Base-by-base conservation (phyloP, 2,888 invertebrate species). In the Cylindroiulus punctatus region DNA sequence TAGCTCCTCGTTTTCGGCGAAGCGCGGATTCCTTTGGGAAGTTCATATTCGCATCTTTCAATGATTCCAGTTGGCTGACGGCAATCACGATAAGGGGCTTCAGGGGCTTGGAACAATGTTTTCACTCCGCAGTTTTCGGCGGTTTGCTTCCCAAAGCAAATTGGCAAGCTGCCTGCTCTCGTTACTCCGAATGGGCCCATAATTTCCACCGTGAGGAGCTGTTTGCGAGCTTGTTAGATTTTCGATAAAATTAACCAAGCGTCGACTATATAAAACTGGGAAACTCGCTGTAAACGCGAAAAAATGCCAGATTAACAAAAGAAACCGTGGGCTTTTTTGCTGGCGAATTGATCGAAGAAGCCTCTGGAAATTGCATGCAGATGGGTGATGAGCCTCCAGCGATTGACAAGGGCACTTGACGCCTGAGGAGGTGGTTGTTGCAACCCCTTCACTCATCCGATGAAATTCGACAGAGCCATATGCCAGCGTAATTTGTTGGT, bases 31-130 rank as follows among this genome's bases (percentile, higher is more conserved):
- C 65, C 65, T 65, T 10, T 4, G 65, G 65, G 65, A 65, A 8
- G 22, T 19, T 65, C 5, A 3, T 26, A 26, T 26, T 65, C 26
- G 3, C 19, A 65, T 65, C 65, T 65, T 65, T 65, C 65, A 65
- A 65, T 65, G 65, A 65, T 65, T 65, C 65, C 65, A 65, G 26
- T 65, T 65, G 65, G 65, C 65, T 65, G 65, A 65, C 65, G 65
- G 65, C 65, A 65, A 65, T 65, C 65, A 65, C n/a, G 65, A 26
- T 26, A n/a, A 5, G n/a, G 52, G 36, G 36, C 36, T 36, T 36
- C 7, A 65, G 22, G 65, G 65, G 65, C 65, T 65, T 26, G 65
- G 26, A 65, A 65, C 65, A 65, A 65, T 8, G 65, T 65, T 65
- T 65, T 65, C 65, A 19, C 65, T 65, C 26, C 22, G 22, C 26